Evolutionary conservation across 2,888 invertebrate species (phyloP), one percentile per base, ranked within the genome.

Genomic region (Cantharis flavilabris): DNA sequence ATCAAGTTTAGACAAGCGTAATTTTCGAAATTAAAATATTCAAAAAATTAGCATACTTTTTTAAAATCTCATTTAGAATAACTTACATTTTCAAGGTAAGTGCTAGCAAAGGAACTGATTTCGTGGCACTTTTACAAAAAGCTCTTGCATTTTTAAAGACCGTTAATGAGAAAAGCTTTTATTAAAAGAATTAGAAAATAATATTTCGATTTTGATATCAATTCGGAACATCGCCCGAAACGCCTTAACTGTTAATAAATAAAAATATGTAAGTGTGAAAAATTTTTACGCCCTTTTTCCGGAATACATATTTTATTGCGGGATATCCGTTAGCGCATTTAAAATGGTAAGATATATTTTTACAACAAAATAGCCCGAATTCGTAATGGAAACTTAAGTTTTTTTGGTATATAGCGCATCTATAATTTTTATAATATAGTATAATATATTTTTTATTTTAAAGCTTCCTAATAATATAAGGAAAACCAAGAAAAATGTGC

Each of bases 321-420:
- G 79, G 80, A 79, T 79, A 75, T 80, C 78, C 80, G 78, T 75
- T 75, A 79, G 70, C 71, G 72, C 77, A 80, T 77, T 80, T 79
- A 79, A 79, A 80, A 77, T 79, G 74, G 73, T 75, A 71, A 73
- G 73, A 73, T 71, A 73, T 73, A 76, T 49, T 49, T 49, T 49
- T 49, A 49, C 49, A 49, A 49, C 49, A 49, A 49, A 49, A 49
- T 49, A 49, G 49, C 49, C n/a, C 49, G 49, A 49, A 49, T 49
- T n/a, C 49, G 49, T 49, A n/a, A 49, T 49, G n/a, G 5, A n/a
- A 49, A 49, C 49, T 49, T 49, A 5, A 13, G 1, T 33, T 49
- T 49, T n/a, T 49, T 49, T 49, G n/a, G 4, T 9, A 49, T n/a
- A 20, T 20, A n/a, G n/a, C 2, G n/a, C 49, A 49, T 49, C 13